Conservation (phyloP, 1,140 invertebrate genomes). For the Caenorhabditis brenneri region DNA sequence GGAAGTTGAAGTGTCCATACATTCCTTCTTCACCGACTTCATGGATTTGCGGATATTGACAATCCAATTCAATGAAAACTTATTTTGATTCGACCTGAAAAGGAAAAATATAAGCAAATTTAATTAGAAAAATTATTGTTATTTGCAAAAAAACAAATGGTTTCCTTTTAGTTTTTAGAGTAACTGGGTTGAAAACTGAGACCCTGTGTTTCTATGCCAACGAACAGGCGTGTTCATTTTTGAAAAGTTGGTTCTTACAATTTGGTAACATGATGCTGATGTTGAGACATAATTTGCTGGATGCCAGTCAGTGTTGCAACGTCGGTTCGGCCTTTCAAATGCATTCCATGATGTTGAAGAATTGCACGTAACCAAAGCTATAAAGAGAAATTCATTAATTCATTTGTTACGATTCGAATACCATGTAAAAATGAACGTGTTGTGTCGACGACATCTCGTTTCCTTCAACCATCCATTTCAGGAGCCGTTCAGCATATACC, state of each 20-base stretch:
- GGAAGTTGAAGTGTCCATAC: not conserved
- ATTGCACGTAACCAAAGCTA: constrained; percentile 54
- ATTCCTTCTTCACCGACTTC: constrained; percentile 35
- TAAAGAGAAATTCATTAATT: constrained; percentile 13
- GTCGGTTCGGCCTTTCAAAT: constrained; percentile 42
- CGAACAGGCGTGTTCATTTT: no score
- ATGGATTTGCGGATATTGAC: not conserved
- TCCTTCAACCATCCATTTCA: constrained; percentile 53
- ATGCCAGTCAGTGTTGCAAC: constrained; percentile 48
- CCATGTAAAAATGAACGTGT: constrained; percentile 47
- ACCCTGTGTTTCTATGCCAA: no score
- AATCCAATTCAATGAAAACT: constrained; percentile 50
- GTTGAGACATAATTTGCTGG: constrained; percentile 47
- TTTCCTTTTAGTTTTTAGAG: no score
- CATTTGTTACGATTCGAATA: not conserved
- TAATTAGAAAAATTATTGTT: not conserved
- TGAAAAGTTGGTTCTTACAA: no score
- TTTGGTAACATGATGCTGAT: constrained; percentile 45
- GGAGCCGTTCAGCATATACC: constrained; percentile 51
- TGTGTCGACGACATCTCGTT: constrained; percentile 9
- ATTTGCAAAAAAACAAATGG: not conserved
- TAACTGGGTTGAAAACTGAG: no score
- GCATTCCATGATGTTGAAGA: constrained; percentile 44
- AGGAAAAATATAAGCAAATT: no score
- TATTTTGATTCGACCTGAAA: constrained; percentile 52